A percentile compares a stretch with the other conserved stretches of the same genome.
Conservation (phyloP, 2,113 vertebrate species). For the Butastur rufipennis region DNA sequence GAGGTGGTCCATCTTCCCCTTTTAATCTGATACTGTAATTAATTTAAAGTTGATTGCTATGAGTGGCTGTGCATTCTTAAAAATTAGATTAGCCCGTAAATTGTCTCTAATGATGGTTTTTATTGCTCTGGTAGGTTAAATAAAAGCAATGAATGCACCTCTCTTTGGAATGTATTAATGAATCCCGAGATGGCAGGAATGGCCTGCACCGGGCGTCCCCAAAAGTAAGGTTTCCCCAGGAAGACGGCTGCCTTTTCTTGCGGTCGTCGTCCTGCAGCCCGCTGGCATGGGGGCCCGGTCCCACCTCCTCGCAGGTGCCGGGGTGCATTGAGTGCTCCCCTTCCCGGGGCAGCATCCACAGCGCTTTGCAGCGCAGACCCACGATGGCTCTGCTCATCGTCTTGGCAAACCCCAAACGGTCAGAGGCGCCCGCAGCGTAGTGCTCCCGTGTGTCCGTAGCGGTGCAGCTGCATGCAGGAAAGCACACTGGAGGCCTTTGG, state of each 20-base stretch:
- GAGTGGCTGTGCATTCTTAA: neutral
- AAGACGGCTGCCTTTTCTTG: accelerated
- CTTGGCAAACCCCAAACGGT: neutral
- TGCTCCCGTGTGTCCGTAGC: accelerated
- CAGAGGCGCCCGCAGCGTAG: accelerated
- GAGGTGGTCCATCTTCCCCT: neutral
- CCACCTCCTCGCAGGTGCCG: accelerated
- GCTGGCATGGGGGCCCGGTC: accelerated
- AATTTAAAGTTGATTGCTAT: neutral
- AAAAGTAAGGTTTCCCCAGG: accelerated
- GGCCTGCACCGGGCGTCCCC: neutral
- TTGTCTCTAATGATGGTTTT: neutral
- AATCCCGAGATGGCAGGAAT: neutral
- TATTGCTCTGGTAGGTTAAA: neutral
- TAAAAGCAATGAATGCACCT: neutral
- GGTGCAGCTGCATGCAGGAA: neutral
- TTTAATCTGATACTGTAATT: neutral
- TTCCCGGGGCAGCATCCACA: no score
- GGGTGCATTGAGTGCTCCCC: accelerated
- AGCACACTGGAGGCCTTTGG: neutral
- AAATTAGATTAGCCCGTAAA: neutral
- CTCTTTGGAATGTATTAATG: accelerated
- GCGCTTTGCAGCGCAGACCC: accelerated
- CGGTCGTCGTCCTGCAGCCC: accelerated
- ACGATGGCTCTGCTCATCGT: accelerated